A percentile compares a stretch with the other conserved stretches of the same genome.
Conservation (phyloP, 2,888 invertebrate genomes). For the Erebia aethiops region DNA sequence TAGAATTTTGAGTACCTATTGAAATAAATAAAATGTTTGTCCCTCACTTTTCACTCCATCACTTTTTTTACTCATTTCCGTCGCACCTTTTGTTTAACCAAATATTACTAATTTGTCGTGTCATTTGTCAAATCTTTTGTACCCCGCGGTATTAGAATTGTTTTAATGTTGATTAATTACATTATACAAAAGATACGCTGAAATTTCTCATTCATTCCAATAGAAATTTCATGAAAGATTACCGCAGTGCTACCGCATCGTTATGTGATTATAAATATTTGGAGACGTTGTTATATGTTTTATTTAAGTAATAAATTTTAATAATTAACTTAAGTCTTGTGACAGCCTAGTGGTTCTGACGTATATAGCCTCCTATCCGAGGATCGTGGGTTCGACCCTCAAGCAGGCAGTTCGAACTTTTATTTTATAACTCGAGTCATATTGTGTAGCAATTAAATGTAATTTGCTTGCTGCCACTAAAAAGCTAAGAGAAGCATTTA, state of each 20-base stretch:
- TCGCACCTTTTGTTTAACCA: not conserved
- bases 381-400: too few species aligned
- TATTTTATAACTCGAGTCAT: too few species aligned
- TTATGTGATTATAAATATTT: not conserved
- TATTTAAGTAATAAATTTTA: not conserved
- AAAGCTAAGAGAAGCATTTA: too few species aligned
- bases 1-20: too few species aligned
- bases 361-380: too few species aligned
- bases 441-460: too few species aligned
- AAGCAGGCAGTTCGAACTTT: too few species aligned
- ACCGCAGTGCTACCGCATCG: not conserved
- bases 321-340: too few species aligned
- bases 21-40: too few species aligned
- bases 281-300: not conserved
- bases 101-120: not conserved
- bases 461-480: too few species aligned
- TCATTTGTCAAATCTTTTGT: conserved; percentile 27
- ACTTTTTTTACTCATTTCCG: too few species aligned
- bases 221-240: conserved; percentile 24
- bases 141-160: conserved; percentile 26
- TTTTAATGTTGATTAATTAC: conserved; percentile 39
- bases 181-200: conserved; percentile 27
- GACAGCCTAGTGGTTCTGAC: too few species aligned
- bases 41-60: not conserved
- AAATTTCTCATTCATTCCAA: conserved; percentile 36